Conservation (phyloP, 1,140 invertebrate genomes). For the Lepidurus apus region DNA sequence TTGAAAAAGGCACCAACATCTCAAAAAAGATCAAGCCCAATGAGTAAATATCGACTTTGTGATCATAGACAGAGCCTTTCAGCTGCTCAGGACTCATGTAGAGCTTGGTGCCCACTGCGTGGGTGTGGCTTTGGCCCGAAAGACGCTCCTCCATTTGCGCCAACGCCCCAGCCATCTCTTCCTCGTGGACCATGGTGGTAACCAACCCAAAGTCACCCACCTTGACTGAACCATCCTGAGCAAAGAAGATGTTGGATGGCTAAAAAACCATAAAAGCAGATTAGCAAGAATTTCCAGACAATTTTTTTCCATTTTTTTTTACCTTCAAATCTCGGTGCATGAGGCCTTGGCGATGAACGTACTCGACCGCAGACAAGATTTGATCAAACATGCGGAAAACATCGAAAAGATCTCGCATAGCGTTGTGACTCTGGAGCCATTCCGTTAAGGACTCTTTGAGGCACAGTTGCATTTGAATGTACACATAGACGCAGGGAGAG, state of each 20-base stretch:
- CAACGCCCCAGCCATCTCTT: conserved; percentile 44
- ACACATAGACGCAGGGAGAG: conserved; percentile 60
- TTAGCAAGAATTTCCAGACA: not conserved
- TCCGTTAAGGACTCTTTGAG: conserved; percentile 79
- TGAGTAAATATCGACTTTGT: conserved; percentile 96
- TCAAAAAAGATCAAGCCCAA: conserved; percentile 92
- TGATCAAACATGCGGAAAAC: conserved; percentile 80
- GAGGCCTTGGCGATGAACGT: conserved; percentile 82
- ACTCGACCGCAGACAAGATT: conserved; percentile 89
- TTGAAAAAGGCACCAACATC: conserved; percentile 77
- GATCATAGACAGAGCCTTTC: conserved; percentile 68
- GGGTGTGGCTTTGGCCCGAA: conserved; percentile 51
- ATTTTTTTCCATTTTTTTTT: conserved; percentile 46
- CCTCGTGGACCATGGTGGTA: conserved; percentile 68
- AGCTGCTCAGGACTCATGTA: conserved; percentile 95
- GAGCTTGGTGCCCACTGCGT: conserved; percentile 75
- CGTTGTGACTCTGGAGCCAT: conserved; percentile 62
- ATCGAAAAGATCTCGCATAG: conserved; percentile 46
- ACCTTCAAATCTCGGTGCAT: conserved; percentile 94
- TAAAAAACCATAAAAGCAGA: conserved; percentile 46
- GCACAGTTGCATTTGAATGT: conserved; percentile 97
- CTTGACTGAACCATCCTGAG: conserved; percentile 81
- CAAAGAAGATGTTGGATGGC: conserved; percentile 95
- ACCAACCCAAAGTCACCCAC: conserved; percentile 96
- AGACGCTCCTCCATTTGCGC: not conserved